phyloP scores from a whole-genome alignment of 2,888 invertebrate genomes.

The Diogma glabrata region DNA sequence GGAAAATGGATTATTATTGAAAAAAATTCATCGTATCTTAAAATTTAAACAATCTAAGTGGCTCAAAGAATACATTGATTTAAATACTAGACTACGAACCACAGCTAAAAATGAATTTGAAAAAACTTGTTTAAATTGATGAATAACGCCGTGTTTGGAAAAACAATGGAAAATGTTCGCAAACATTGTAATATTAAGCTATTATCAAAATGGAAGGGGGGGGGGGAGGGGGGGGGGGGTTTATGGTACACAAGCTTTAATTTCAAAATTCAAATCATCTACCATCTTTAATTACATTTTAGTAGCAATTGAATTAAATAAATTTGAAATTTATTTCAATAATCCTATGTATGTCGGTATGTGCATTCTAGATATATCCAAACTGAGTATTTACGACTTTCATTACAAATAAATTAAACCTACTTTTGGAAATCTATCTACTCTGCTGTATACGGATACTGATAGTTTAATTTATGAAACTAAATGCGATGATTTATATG shows the following conservation, averaged over 20 bases:
- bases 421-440: background rate
- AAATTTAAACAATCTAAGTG: slow-evolving; percentile 26
- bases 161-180: too few species aligned
- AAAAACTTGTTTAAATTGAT: slow-evolving; percentile 18
- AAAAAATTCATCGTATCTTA: slow-evolving; percentile 24
- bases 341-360: too few species aligned
- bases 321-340: too few species aligned
- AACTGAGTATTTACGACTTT: too few species aligned
- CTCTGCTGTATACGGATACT: background rate
- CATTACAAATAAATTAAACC: background rate
- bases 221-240: background rate
- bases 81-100: slow-evolving; percentile 26
- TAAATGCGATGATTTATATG: background rate
- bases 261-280: too few species aligned
- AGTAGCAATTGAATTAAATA: too few species aligned
- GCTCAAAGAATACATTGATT: slow-evolving; percentile 23
- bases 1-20: slow-evolving; percentile 21
- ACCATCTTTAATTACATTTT: too few species aligned
- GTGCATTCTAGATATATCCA: too few species aligned
- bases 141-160: slow-evolving; percentile 7
- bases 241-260: too few species aligned
- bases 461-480: background rate
- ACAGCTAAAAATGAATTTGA: slow-evolving; percentile 25
- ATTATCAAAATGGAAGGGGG: slow-evolving; percentile 22
- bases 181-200: slow-evolving; percentile 29